These are phyloP conservation scores for Thaumetopoea pityocampa DNA, from an alignment of 1,140 invertebrate genomes.

Conservation along the genomic window DNA sequence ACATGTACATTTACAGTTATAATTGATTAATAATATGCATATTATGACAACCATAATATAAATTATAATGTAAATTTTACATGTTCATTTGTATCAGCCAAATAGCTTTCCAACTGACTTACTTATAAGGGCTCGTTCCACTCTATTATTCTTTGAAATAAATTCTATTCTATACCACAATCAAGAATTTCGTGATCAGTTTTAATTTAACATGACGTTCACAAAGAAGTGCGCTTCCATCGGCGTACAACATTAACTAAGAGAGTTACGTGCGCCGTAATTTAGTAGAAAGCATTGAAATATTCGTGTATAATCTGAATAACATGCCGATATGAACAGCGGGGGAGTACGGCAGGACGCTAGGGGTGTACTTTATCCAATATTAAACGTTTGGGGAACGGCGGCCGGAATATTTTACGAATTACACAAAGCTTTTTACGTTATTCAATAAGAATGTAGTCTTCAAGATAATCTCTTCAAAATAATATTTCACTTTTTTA, in stretches of 20 bases:
- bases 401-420: slow-evolving; percentile 62
- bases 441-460: slow-evolving; percentile 56
- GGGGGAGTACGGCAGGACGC: slow-evolving; percentile 62
- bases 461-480: slow-evolving; percentile 24
- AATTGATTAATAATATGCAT: too few species aligned
- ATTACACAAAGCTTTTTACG: slow-evolving; percentile 59
- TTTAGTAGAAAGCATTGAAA: slow-evolving; percentile 76
- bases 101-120: too few species aligned
- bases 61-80: too few species aligned
- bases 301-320: slow-evolving; percentile 75
- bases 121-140: too few species aligned
- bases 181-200: slow-evolving; percentile 29
- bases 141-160: too few species aligned
- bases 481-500: slow-evolving; percentile 16
- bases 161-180: too few species aligned
- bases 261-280: slow-evolving; percentile 72
- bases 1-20: too few species aligned
- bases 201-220: slow-evolving; percentile 37
- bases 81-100: too few species aligned
- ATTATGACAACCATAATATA: too few species aligned
- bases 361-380: slow-evolving; percentile 71
- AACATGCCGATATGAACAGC: slow-evolving; percentile 75
- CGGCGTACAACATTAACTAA: slow-evolving; percentile 52
- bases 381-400: slow-evolving; percentile 71
- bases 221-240: slow-evolving; percentile 24